Evolutionary conservation across 1,140 invertebrate species (phyloP), one percentile per base, ranked within the genome.

Genomic region (Planococcus citri): DNA sequence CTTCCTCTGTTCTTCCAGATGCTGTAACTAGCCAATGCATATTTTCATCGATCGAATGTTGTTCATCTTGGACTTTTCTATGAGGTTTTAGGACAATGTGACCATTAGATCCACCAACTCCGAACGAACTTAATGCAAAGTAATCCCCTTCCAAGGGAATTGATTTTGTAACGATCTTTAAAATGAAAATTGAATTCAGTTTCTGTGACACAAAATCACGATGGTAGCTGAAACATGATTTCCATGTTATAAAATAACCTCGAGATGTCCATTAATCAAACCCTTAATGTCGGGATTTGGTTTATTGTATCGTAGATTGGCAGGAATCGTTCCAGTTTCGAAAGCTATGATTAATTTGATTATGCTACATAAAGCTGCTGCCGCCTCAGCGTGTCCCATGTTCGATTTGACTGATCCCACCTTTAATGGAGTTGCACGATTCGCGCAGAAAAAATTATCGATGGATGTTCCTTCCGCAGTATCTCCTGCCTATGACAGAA

Each of bases 231-330:
- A n/a, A n/a, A n/a, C n/a, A n/a, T n/a, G n/a, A n/a, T n/a, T 51
- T 51, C 17, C 10, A 20, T 3, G 2, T 51, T 6, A 41, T 22
- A 58, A 2, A 1, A 58, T 12, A 64, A 85, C 83, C 81, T 92
- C 86, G 0, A 98, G 82, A 27, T 87, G 80, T 0, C 95, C 95
- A 76, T 96, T 91, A 37, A 77, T 77, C 9, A 98, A 79, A 1
- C 88, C 92, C 3, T 91, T 87, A 1, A 71, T 29, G 41, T 69
- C 68, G 51, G 67, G 12, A 69, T 71, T 57, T 22, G 72, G 68
- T 27, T 21, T n/a, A 1, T 57, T 25, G 21, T 61, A 71, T 77
- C 88, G 83, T 20, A 89, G 78, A 77, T 88, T 89, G 10, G 83
- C 80, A 29, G 87, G 85, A 72, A 89, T 83, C 0, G 77, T 73